These are phyloP conservation scores for Papilio aristodemus DNA, from an alignment of 1,140 invertebrate genomes.

Conservation along the genomic window DNA sequence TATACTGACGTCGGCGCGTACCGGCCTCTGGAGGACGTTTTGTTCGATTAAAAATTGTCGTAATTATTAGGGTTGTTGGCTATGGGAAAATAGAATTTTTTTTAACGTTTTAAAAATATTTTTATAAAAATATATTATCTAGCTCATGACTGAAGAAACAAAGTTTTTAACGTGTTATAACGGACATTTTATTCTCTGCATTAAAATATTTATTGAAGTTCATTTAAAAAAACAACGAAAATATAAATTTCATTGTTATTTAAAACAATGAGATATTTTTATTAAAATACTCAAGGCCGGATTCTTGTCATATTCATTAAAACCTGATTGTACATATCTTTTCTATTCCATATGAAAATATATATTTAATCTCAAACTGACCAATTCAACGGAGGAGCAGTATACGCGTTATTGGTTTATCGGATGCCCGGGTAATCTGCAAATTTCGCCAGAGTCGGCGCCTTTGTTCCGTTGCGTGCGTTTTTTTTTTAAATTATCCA, in stretches of 20 bases:
- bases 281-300: too few relatives aligned
- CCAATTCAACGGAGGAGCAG: conserved; percentile 46
- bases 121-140: not conserved
- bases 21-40: conserved; percentile 41
- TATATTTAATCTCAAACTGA: conserved; percentile 36
- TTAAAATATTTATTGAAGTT: too few relatives aligned
- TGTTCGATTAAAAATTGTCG: conserved; percentile 41
- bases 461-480: conserved; percentile 66
- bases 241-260: too few relatives aligned
- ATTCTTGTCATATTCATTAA: too few relatives aligned
- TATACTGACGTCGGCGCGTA: conserved; percentile 48
- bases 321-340: too few relatives aligned
- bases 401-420: conserved; percentile 72
- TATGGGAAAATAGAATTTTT: conserved; percentile 12
- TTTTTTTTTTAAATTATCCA: conserved; percentile 66
- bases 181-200: too few relatives aligned
- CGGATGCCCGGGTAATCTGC: conserved; percentile 72
- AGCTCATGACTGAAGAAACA: too few relatives aligned
- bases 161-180: too few relatives aligned
- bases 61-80: conserved; percentile 37
- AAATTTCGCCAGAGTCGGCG: conserved; percentile 65
- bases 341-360: not conserved
- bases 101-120: conserved; percentile 14
- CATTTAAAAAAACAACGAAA: too few relatives aligned
- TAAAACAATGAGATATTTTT: too few relatives aligned